phyloP scores from a whole-genome alignment of 2,888 invertebrate genomes.

The Resseliella maxima region DNA sequence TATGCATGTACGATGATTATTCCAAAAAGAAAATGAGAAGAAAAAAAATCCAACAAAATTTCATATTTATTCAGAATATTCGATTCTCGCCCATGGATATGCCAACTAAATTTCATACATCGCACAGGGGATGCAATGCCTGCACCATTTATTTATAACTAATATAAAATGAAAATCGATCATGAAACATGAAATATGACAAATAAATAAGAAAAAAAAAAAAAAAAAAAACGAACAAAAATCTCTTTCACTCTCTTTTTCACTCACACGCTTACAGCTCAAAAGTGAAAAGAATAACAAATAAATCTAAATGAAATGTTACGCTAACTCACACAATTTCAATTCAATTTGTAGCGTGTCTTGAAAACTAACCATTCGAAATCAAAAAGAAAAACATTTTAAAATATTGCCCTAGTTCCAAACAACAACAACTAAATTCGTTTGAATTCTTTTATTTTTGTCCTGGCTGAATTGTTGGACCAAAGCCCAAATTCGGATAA shows the following conservation, averaged over 20 bases:
- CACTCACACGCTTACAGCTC: too few species aligned
- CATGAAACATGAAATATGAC: background rate
- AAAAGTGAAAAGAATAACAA: too few species aligned
- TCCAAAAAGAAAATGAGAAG: background rate
- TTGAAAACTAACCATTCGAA: background rate
- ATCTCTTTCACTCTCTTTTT: background rate
- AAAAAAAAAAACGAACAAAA: background rate
- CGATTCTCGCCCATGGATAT: conserved; percentile 13
- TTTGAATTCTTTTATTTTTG: background rate
- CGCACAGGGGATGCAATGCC: background rate
- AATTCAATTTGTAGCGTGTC: conserved; percentile 26
- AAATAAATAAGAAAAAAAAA: background rate
- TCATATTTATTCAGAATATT: background rate
- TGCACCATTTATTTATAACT: background rate
- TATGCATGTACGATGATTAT: too few species aligned
- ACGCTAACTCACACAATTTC: conserved; percentile 27
- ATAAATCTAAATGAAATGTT: background rate
- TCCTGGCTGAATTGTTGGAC: background rate
- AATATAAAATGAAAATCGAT: background rate
- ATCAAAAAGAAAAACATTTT: background rate
- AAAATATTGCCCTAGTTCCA: background rate
- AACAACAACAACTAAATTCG: background rate
- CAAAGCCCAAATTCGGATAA: background rate
- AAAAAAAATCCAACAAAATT: background rate
- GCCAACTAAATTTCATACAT: conserved; percentile 33